Base-by-base conservation (phyloP, 2,888 invertebrate genomes). In the Poecilus cupreus region DNA sequence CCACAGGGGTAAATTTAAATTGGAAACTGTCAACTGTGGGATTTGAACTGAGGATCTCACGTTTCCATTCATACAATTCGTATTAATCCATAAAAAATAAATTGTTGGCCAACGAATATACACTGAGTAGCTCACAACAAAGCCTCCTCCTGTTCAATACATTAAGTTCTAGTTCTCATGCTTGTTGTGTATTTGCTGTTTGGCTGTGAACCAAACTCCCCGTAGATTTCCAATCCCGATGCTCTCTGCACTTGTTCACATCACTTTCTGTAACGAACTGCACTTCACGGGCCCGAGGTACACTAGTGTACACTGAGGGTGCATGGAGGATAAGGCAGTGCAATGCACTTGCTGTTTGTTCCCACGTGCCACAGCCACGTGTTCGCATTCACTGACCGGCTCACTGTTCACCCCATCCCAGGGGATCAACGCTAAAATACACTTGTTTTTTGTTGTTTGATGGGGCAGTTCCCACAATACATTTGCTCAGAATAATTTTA, bases 181-280 rank as follows among this genome's bases (percentile, higher is more conserved):
- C 32, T 46, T 46, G 46, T 46, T 46, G 46, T 46, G n/a, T 46
- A 46, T 46, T 46, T 46, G 46, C 46, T 46, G n/a, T 46, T 46
- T 46, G 46, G 11, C n/a, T 46, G 46, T 46, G 46, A 46, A 46
- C 46, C 46, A 13, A 46, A 13, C 46, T 46, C 46, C 46, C 46
- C 1, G 46, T 46, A 46, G 46, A 10, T 46, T 46, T 46, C 8
- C n/a, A 8, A 0, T n/a, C 8, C 3, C 32, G n/a, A 13, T 46
- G 13, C 46, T 46, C 46, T 13, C n/a, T 46, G 13, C 46, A 46
- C 46, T 46, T n/a, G n/a, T 46, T n/a, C 13, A 10, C 46, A 46
- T 46, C 13, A 13, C 46, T 13, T 46, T 10, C n/a, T 13, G 46
- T 46, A 46, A 46, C 46, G 46, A 46, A 46, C 46, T 4, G 13